These are phyloP conservation scores for Chironomus striatipennis DNA, from an alignment of 1,140 invertebrate genomes.

Conservation along the genomic window DNA sequence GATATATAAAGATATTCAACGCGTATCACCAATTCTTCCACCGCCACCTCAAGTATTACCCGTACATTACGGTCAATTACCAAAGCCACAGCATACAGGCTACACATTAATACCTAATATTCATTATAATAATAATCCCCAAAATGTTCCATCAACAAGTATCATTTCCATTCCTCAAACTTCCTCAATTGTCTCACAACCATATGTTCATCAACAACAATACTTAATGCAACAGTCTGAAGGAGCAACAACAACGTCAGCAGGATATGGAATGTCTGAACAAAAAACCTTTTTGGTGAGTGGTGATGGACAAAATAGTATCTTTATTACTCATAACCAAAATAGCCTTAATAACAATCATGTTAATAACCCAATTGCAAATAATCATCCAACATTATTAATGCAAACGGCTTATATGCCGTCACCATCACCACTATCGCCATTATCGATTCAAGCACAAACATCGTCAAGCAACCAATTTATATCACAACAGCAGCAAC, in stretches of 20 bases:
- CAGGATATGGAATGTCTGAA: background rate
- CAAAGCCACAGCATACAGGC: slow-evolving; percentile 36
- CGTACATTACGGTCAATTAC: slow-evolving; percentile 37
- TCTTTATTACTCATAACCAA: background rate
- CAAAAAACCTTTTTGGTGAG: slow-evolving; percentile 16
- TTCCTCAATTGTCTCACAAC: background rate
- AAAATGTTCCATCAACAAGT: background rate
- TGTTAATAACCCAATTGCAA: slow-evolving; percentile 17
- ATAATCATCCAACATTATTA: slow-evolving; percentile 21
- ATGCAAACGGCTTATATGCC: slow-evolving; percentile 20
- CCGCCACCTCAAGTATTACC: slow-evolving; percentile 39
- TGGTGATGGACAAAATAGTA: slow-evolving; percentile 9
- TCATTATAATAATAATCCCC: background rate
- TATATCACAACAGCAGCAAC: background rate
- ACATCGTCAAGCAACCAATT: no score
- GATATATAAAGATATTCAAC: background rate
- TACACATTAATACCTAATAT: background rate
- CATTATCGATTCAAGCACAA: background rate
- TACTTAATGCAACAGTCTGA: background rate
- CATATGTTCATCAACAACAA: slow-evolving; percentile 22
- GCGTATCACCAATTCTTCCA: slow-evolving; percentile 4
- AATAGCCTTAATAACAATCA: background rate
- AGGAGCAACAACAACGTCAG: slow-evolving; percentile 20
- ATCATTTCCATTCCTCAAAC: background rate
- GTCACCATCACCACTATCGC: background rate